Evolutionary conservation across 1,140 invertebrate species (phyloP), one percentile per base, ranked within the genome.

Genomic region (Probaryconus sp.): DNA sequence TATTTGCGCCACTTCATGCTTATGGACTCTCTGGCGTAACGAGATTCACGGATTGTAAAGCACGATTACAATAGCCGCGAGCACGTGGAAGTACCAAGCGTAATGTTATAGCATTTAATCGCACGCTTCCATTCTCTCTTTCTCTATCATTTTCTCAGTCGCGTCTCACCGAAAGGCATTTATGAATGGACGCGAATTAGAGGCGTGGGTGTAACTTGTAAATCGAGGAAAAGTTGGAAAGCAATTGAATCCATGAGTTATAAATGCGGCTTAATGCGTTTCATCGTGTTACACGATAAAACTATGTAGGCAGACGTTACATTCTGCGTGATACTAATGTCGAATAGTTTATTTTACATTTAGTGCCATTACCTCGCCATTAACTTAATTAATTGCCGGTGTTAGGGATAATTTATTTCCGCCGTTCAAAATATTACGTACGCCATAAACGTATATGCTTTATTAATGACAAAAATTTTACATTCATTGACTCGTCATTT

Each of bases 61-160:
- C 9, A n/a, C 43, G 43, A 45, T 67, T 56, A 43, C 51, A 56
- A 51, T 45, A 55, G 28, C 6, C 35, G 35, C 14, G 13, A 17
- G 35, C 16, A 38, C 35, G 14, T 38, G 35, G 35, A 17, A 38
- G 16, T 38, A 38, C 35, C 35, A 30, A 33, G 38, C 31, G 58
- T 63, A 48, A 56, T 45, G 28, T 45, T 56, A 48, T 56, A 56
- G 65, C 64, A 30, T 68, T 68, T 68, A 68, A 68, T 68, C 53
- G 37, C 64, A 31, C 35, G 33, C 47, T n/a, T n/a, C 30, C 16
- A 42, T 35, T 65, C 38, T 40, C 51, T 21, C 38, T 21, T 3
- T 42, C 4, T 42, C 38, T 20, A 3, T 42, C 16, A 21, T 21
- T 21, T 11, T 42, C 18, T 42, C 14, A 3, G 38, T 28, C 11